Conservation (phyloP, 2,797 vertebrate species). For the Phoeniculus purpureus region DNA sequence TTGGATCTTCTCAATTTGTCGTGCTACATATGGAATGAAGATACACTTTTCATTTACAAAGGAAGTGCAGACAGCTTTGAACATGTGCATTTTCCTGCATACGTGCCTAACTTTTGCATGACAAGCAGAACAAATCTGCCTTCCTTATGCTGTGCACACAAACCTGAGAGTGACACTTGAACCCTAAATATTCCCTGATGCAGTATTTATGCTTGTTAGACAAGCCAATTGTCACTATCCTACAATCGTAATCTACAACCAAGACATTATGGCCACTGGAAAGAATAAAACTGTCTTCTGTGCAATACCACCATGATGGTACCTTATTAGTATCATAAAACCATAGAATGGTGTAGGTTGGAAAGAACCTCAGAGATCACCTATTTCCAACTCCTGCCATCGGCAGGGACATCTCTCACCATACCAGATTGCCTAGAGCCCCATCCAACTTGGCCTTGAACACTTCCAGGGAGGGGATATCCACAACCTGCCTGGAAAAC, state of each 20-base stretch:
- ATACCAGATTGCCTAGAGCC: no score
- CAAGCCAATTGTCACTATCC: neutral
- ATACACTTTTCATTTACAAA: neutral
- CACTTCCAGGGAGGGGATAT: no score
- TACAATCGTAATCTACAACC: neutral
- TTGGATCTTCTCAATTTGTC: neutral
- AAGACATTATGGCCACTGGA: neutral
- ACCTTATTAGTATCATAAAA: neutral
- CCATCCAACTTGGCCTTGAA: no score
- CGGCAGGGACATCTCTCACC: no score
- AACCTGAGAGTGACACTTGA: neutral
- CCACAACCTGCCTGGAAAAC: no score
- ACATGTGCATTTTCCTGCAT: neutral
- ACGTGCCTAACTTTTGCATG: neutral
- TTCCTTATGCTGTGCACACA: neutral
- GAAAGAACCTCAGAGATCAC: no score
- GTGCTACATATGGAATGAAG: neutral
- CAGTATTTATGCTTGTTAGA: neutral
- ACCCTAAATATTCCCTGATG: neutral
- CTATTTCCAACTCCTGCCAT: no score
- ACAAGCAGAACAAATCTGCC: neutral
- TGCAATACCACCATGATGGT: neutral
- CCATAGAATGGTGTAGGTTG: no score
- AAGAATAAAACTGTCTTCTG: neutral
- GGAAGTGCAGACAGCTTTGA: neutral